Evolutionary conservation across 2,113 vertebrate species (phyloP).

Genomic region (Ameiurus melas): DNA sequence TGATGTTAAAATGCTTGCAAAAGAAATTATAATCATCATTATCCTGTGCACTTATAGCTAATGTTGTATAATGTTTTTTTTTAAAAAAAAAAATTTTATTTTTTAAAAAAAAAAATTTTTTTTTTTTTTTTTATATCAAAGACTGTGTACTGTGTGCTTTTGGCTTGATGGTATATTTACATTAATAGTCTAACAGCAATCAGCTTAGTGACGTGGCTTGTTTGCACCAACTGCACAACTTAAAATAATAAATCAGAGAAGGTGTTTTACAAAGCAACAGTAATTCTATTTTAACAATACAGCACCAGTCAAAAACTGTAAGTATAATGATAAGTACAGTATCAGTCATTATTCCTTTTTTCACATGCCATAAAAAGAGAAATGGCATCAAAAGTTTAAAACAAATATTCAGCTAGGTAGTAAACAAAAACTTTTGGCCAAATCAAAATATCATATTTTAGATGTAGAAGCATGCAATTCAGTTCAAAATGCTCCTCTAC

Average conservation of each 20-base stretch:
- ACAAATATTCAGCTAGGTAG: not conserved
- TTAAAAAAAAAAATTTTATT: too few relatives aligned
- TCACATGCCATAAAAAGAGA: not conserved
- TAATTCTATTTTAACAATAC: too few relatives aligned
- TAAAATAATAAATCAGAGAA: too few relatives aligned
- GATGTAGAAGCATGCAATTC: not conserved
- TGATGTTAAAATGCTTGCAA: not conserved
- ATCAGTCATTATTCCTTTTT: not conserved
- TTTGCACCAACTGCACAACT: not conserved
- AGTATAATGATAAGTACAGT: not conserved
- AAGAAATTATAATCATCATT: not conserved
- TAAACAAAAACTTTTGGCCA: not conserved
- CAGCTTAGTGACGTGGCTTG: not conserved
- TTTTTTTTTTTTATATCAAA: too few relatives aligned
- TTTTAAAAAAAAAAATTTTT: too few relatives aligned
- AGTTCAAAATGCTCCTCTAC: not conserved
- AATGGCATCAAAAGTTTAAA: not conserved
- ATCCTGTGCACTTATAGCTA: not conserved
- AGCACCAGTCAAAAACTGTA: not conserved
- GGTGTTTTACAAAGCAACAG: too few relatives aligned
- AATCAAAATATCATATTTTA: not conserved
- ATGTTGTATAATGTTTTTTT: too few relatives aligned
- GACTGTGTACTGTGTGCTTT: not conserved
- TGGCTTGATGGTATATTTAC: conserved; percentile 2
- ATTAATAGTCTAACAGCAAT: not conserved